Conservation (phyloP, 1,140 invertebrate genomes). For the Drosophila parvula region DNA sequence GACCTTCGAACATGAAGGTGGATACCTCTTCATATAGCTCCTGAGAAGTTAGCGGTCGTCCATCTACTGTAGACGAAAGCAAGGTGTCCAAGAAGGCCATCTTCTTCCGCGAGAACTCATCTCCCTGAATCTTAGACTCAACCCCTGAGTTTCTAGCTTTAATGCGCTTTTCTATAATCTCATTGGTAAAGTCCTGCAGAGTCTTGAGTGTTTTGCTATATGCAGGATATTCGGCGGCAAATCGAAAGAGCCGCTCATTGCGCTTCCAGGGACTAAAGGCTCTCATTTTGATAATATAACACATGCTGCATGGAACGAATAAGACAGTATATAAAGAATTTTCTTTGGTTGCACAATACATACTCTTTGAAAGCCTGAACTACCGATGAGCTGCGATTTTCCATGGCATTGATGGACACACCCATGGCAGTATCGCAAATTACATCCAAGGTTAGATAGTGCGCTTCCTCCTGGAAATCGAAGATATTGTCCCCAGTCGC, state of each 20-base stretch:
- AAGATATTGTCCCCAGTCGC: slow-evolving; percentile 59
- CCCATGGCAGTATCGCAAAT: slow-evolving; percentile 82
- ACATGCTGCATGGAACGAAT: slow-evolving; percentile 46
- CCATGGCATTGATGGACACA: slow-evolving; percentile 75
- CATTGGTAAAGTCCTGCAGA: slow-evolving; percentile 71
- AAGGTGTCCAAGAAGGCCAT: slow-evolving; percentile 76
- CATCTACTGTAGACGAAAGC: slow-evolving; percentile 84
- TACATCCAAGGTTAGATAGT: slow-evolving; percentile 73
- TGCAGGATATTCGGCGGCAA: slow-evolving; percentile 48
- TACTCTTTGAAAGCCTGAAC: slow-evolving; percentile 77
- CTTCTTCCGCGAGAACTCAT: slow-evolving; percentile 66
- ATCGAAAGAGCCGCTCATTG: slow-evolving; percentile 31
- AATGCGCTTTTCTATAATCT: slow-evolving; percentile 71
- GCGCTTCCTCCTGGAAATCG: slow-evolving; percentile 68
- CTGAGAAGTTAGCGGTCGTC: slow-evolving; percentile 86
- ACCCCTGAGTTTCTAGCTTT: slow-evolving; percentile 22
- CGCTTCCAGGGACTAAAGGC: slow-evolving; percentile 66
- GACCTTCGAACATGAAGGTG: slow-evolving; percentile 89
- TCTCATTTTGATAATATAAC: slow-evolving; percentile 68
- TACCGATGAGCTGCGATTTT: slow-evolving; percentile 54
- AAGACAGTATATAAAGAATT: not conserved
- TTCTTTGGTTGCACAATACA: accelerated
- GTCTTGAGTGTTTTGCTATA: slow-evolving; percentile 51
- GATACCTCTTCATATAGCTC: slow-evolving; percentile 90
- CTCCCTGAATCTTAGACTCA: not conserved